Evolutionary conservation across 2,797 vertebrate genomes (phyloP), one percentile per base, ranked within the genome.

Genomic region (Corythornis leucogaster): DNA sequence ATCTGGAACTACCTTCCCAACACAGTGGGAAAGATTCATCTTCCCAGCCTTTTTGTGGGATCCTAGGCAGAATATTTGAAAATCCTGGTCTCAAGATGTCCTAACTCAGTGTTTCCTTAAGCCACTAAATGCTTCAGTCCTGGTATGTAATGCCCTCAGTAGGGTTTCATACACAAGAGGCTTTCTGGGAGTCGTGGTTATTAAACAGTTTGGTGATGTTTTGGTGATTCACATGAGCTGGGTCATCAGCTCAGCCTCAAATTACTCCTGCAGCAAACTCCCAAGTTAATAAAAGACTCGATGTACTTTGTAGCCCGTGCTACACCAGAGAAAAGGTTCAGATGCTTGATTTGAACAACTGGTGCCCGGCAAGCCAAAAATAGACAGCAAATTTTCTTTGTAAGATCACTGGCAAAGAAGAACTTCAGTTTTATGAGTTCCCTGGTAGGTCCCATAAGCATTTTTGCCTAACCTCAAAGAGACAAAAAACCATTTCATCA

Each of bases 361-460:
- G 8, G 15, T 71, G 21, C 38, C 46, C 21, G 59, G 12, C 4
- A 40, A 68, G 62, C 57, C 22, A 30, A 73, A 50, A 84, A 38
- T 7, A 59, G 86, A 86, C 2, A 35, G 35, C 4, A 35, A 51
- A 33, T 67, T 89, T 78, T 96, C 80, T 95, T 95, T 74, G 81
- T 59, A 68, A 78, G 67, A 54, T 62, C 89, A 51, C 40, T 58
- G 61, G 51, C 66, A 61, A 96, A 87, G 58, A 93, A 91, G 10
- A 95, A 92, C 28, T 92, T 92, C 28, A 90, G 51, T 87, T 85
- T 83, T 94, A 22, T 28, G 43, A 93, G 62, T 63, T 94, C 54
- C 62, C 77, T 53, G 46, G 54, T 82, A 74, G 3, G 11, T 54
- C 45, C 26, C 76, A 66, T 54, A 80, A 78, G 74, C 61, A 50